phyloP scores from a whole-genome alignment of 2,888 invertebrate genomes.

The Neoascia interrupta region DNA sequence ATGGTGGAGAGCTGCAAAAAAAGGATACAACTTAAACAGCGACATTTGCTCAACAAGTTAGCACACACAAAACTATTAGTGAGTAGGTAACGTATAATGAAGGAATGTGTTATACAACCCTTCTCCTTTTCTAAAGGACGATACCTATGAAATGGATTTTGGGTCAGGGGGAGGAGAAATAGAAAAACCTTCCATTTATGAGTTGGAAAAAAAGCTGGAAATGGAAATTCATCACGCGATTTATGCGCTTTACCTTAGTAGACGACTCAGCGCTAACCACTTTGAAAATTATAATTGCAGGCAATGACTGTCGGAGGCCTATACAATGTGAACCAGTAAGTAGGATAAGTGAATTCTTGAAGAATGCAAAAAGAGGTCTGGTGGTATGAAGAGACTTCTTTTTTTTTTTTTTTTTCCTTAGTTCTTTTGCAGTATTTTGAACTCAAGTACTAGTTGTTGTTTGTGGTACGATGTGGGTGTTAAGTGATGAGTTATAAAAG shows the following conservation, averaged over 20 bases:
- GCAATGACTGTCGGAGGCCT: constrained; percentile 50
- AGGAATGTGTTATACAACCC: constrained; percentile 51
- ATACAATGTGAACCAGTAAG: background rate
- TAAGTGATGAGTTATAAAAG: constrained; percentile 52
- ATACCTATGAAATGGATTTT: too few species aligned
- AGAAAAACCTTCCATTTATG: constrained; percentile 12
- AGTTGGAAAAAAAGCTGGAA: constrained; percentile 4
- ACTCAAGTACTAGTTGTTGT: background rate
- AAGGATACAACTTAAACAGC: constrained; percentile 44
- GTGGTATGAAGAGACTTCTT: background rate
- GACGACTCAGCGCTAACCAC: constrained; percentile 1
- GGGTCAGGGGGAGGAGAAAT: constrained; percentile 3
- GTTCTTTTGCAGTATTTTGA: background rate
- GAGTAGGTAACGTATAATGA: constrained; percentile 29
- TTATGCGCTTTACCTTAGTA: constrained; percentile 35
- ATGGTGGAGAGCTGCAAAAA: constrained; percentile 22
- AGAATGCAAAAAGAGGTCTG: constrained; percentile 27
- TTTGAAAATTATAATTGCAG: constrained; percentile 61
- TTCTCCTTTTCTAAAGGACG: too few species aligned
- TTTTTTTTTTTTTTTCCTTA: constrained; percentile 10
- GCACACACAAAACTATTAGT: constrained; percentile 47
- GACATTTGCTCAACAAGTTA: constrained; percentile 63
- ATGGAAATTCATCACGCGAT: constrained; percentile 63
- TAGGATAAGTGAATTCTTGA: constrained; percentile 52
- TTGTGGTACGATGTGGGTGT: constrained; percentile 29